Base-by-base conservation (phyloP, 2,888 invertebrate genomes). In the Crepidodera aurea region DNA sequence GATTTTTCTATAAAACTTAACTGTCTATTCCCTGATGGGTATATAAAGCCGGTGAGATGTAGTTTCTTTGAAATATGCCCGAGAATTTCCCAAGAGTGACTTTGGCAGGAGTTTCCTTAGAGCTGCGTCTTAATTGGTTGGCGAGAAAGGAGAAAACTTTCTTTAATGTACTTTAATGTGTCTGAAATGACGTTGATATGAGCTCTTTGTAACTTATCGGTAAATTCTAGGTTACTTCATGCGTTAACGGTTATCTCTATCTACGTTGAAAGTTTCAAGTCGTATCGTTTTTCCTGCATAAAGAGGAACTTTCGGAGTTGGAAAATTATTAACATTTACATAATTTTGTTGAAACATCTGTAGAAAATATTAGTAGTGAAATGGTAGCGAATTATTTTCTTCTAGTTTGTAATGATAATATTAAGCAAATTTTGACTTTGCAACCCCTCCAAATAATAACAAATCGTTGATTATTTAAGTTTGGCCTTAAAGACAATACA, bases 51-150 rank as follows among this genome's bases (percentile, higher is more conserved):
- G 37, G 13, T 37, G 37, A 37, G n/a, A 40, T 13, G 6, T 40
- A 16, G 40, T 40, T 40, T 16, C 12, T 2, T 5, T 15, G 4
- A 42, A 42, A 42, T 5, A 18, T 22, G 10, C 18, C 1, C 2
- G 42, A 10, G 25, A 56, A 56, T 56, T 56, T 56, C 56, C 56
- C 56, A 56, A 44, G 46, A 46, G 56, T 55, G 22, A 46, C 46
- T 46, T 56, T 46, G 16, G 12, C 10, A 15, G 34, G 18, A 34
- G 18, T 34, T 32, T 34, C 32, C 51, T 51, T 13, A 29, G 29
- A 50, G 29, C 34, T n/a, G 4, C 7, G 40, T 40, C 40, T 16
- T 40, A 40, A 40, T 40, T 40, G 40, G 40, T 18, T 40, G 40
- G 40, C 40, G 18, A 40, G 10, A 40, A 18, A 40, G 40, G 40